Evolutionary conservation across 2,797 vertebrate genomes (phyloP).

Genomic region (Sarcoramphus papa): DNA sequence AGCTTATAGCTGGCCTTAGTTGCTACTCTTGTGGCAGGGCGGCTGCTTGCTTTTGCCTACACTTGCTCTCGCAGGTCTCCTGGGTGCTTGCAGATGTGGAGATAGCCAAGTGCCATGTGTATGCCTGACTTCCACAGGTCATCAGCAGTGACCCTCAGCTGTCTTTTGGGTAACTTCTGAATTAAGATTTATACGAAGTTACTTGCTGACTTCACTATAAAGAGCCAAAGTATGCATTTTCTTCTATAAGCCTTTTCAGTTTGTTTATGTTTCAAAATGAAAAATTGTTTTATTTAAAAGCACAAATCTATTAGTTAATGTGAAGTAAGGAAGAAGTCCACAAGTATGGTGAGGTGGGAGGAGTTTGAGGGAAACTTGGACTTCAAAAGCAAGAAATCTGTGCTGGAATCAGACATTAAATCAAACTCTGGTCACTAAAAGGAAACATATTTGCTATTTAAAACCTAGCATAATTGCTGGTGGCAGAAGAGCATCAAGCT

Average conservation of each 20-base stretch:
- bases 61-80: background rate
- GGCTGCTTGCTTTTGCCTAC: background rate
- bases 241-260: background rate
- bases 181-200: background rate
- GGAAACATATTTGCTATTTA: background rate
- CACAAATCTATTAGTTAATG: background rate
- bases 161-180: background rate
- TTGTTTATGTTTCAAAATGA: background rate
- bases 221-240: background rate
- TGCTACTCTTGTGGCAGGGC: background rate
- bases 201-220: background rate
- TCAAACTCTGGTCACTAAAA: background rate
- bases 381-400: background rate
- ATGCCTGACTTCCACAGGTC: background rate
- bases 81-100: background rate
- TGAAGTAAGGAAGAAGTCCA: background rate
- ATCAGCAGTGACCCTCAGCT: background rate
- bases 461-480: background rate
- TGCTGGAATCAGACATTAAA: background rate
- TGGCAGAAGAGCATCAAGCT: background rate
- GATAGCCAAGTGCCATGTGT: background rate
- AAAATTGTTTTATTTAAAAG: background rate
- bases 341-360: background rate
- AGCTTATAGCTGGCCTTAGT: background rate
- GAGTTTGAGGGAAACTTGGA: background rate